Conservation (phyloP, 2,797 vertebrate species). For the Lophius americanus region DNA sequence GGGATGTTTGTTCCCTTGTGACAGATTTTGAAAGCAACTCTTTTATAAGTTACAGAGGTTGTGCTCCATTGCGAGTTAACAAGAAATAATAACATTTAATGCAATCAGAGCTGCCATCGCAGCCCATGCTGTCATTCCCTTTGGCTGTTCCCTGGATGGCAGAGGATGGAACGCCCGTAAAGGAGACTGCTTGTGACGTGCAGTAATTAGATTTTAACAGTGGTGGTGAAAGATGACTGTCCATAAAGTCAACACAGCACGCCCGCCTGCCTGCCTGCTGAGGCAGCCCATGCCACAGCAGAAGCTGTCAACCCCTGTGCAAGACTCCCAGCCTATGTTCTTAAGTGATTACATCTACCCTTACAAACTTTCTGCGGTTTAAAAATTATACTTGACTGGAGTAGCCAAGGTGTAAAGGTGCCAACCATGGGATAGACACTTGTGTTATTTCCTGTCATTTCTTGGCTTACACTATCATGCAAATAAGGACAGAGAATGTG, state of each 20-base stretch:
- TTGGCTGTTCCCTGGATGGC: slow-evolving; percentile 62
- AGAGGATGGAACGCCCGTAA: slow-evolving; percentile 57
- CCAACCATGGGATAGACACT: slow-evolving; percentile 9
- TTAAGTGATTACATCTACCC: slow-evolving; percentile 29
- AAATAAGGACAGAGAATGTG: too few relatives aligned
- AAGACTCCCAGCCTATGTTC: slow-evolving; percentile 30
- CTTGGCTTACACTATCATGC: not conserved
- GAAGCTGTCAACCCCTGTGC: slow-evolving; percentile 26
- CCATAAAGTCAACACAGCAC: slow-evolving; percentile 74
- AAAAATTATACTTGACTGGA: slow-evolving; percentile 28
- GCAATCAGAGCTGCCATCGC: slow-evolving; percentile 49
- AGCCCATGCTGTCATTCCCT: slow-evolving; percentile 60
- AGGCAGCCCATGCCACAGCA: slow-evolving; percentile 45
- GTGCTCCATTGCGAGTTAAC: slow-evolving; percentile 54
- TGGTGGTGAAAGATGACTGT: slow-evolving; percentile 65
- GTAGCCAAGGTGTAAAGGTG: slow-evolving; percentile 20
- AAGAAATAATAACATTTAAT: slow-evolving; percentile 63
- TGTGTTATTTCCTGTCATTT: not conserved
- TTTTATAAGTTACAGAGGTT: slow-evolving; percentile 63
- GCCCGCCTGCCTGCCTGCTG: slow-evolving; percentile 60
- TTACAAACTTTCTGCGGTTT: slow-evolving; percentile 29
- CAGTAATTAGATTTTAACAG: slow-evolving; percentile 79
- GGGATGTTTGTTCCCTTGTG: slow-evolving; percentile 18
- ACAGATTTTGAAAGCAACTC: slow-evolving; percentile 60
- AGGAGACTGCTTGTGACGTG: slow-evolving; percentile 67